Base-by-base conservation (phyloP, 2,797 vertebrate species). In the Cyclopterus lumpus region DNA sequence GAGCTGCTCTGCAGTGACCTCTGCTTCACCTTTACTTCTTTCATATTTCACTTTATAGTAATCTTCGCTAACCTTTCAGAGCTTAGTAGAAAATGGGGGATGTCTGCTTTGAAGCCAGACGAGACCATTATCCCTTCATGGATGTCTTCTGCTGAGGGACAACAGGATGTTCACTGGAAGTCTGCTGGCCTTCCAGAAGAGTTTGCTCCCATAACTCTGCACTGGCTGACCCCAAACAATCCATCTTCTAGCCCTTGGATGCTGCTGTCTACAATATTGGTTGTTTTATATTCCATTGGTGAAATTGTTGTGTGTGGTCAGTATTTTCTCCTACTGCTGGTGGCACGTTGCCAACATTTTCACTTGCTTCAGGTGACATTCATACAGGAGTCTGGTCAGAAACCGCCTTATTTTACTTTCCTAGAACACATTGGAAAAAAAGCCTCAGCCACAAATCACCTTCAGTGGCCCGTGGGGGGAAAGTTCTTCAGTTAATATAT, bases 71-170 rank as follows among this genome's bases (percentile, higher is more conserved):
- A 88, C 70, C 54, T 81, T 81, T 59, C 74, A 71, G 75, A 71
- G 83, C 73, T 81, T 57, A 79, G 73, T 5, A 36, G 36, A 71
- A 49, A 68, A 69, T 61, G 34, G 16, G 48, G 22, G 36, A n/a
- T 28, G 28, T 38, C 48, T 72, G 76, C 80, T 86, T 90, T 90
- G 87, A 85, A 87, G 81, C 73, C 67, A 68, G 67, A 77, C 11
- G 40, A 58, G 46, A 73, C 67, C 51, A 85, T 87, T 72, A 79
- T 65, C 15, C 44, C 55, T 67, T 74, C 57, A 64, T 72, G 55
- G 70, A 77, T 46, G 64, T 48, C 76, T 84, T 68, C 5, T 46
- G 20, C 54, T 20, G 34, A 75, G 11, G 11, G 5, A 53, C 73
- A 77, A 36, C 68, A 71, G 54, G 46, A 69, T 64, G 51, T 65